Evolutionary conservation across 1,140 invertebrate species (phyloP).

Genomic region (Andrena cerasifolii): DNA sequence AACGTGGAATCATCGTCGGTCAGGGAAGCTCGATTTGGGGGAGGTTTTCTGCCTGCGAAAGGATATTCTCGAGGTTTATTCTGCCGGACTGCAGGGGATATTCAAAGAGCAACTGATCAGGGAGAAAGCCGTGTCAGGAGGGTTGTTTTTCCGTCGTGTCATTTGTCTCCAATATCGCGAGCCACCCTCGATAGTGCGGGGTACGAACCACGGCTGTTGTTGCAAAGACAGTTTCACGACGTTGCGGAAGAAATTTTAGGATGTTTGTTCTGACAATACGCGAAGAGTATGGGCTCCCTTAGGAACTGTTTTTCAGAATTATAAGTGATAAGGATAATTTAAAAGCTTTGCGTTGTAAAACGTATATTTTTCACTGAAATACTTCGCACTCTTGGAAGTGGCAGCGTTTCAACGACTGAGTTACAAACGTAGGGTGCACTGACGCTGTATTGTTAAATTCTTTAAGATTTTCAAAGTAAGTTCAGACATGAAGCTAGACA

Average conservation of each 20-base stretch:
- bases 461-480: too few relatives aligned
- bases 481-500: too few relatives aligned
- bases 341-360: too few relatives aligned
- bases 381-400: too few relatives aligned
- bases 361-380: too few relatives aligned
- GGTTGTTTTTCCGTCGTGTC: conserved; percentile 78
- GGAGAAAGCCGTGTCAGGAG: conserved; percentile 47
- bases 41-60: neutral
- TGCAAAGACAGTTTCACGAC: neutral
- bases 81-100: conserved; percentile 14
- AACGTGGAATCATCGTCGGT: neutral
- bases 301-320: too few relatives aligned
- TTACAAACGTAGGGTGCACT: too few relatives aligned
- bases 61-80: conserved; percentile 14
- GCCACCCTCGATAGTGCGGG: conserved; percentile 37
- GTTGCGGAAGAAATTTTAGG: neutral
- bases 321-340: too few relatives aligned
- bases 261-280: neutral
- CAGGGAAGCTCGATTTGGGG: neutral
- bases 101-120: conserved; percentile 47
- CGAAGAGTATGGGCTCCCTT: neutral
- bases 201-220: too few relatives aligned
- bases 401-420: too few relatives aligned
- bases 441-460: too few relatives aligned
- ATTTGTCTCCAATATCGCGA: conserved; percentile 81